Base-by-base conservation (phyloP, 2,113 vertebrate genomes). In the Archilochus colubris region DNA sequence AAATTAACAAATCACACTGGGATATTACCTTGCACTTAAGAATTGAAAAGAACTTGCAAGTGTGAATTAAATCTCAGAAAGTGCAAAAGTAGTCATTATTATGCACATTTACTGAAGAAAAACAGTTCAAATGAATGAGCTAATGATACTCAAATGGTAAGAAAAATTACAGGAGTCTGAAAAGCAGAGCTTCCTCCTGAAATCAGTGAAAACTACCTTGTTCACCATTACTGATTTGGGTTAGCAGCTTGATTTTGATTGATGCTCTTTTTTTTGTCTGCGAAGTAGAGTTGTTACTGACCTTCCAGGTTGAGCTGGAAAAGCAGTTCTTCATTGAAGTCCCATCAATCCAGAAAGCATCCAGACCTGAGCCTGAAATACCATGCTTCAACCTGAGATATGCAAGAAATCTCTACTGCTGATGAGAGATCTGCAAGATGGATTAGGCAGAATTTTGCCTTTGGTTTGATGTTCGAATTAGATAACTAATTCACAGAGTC, bases 381-480 rank as follows among this genome's bases (percentile, higher is more conserved):
- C 84, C 82, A 75, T 68, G 72, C 69, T 93, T 87, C 82, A 90
- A 93, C 80, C 70, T 73, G 76, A 92, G 69, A 55, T 30, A 72
- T 15, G 68, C 31, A 83, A 89, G 67, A 89, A 91, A 93, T 89
- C 62, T 96, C 40, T 63, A 7, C 43, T 76, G 75, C 61, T 78
- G 72, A 57, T 79, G 68, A 96, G 85, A 91, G 94, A 97, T 94
- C 43, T 0, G 6, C 76, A 72, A 66, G 53, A 82, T 46, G 94
- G 81, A 89, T 93, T 90, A 93, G 57, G 63, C 93, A 91, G 81
- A 86, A 95, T 93, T 95, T 91, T 93, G 88, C 87, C 86, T 95
- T 95, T 89, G 82, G 92, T 97, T 96, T 97, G 95, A 97, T 96
- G 96, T 96, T 97, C 90, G 94, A 96, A 97, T 95, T 86, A 95